Conservation (phyloP, 2,113 vertebrate genomes). For the Cephalopholis sonnerati region DNA sequence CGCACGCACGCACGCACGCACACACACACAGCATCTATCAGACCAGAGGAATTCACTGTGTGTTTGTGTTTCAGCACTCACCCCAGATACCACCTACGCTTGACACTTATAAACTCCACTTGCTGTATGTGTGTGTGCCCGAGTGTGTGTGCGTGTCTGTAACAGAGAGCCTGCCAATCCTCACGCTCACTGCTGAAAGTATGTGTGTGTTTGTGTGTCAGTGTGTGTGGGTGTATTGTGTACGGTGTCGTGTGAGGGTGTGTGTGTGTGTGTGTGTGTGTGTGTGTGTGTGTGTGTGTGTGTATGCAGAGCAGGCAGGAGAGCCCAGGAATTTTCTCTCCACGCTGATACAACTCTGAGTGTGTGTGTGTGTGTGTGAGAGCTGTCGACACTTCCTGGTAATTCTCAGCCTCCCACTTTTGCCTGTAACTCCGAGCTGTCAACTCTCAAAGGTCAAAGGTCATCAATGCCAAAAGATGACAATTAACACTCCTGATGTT, state of each 20-base stretch:
- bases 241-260: background rate
- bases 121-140: background rate
- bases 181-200: background rate
- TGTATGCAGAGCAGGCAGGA: background rate
- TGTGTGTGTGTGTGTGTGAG: conserved; percentile 1
- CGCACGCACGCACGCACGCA: background rate
- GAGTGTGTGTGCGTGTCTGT: background rate
- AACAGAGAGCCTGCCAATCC: background rate
- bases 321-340: background rate
- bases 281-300: conserved; percentile 30
- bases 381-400: background rate
- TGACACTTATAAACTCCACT: conserved; percentile 8
- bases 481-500: background rate
- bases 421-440: background rate
- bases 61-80: conserved; percentile 11
- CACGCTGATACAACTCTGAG: background rate
- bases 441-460: conserved; percentile 17
- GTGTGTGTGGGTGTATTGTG: conserved; percentile 22
- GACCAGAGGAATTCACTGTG: conserved; percentile 10
- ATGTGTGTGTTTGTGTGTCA: background rate
- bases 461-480: background rate
- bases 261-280: conserved; percentile 3
- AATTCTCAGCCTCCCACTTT: background rate
- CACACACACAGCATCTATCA: conserved; percentile 8
- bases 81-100: conserved; percentile 17